Evolutionary conservation across 1,140 invertebrate genomes (phyloP), one percentile per base, ranked within the genome.

Genomic region (Temnothorax longispinosus): DNA sequence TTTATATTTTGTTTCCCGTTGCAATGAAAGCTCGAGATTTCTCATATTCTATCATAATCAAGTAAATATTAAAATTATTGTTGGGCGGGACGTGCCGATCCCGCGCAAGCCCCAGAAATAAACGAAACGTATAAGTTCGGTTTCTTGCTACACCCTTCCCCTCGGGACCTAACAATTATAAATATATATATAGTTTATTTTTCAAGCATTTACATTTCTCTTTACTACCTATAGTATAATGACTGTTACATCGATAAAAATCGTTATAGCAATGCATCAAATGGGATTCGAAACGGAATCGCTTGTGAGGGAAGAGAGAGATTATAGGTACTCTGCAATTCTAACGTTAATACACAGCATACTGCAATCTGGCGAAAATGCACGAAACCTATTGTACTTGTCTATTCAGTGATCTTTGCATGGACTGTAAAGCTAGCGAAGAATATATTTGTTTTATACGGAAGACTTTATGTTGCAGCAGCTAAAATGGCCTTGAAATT

Each of bases 291-390:
- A 27, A 27, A 27, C 27, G 27, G 27, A 27, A 27, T 10, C 50
- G 11, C 15, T 27, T 21, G 21, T 27, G 41, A 76, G 15, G 8
- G 32, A 56, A 41, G 15, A 41, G 15, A 52, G 38, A 15, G 38
- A 21, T 62, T 44, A 41, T 27, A 27, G 27, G 27, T 32, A 15
- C 15, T 44, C 8, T 27, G 21, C 47, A 60, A 62, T 77, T 77
- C n/a, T 77, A 58, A 62, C 15, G 21, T 6, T 44, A 27, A 60
- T 62, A 47, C 13, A 56, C 3, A 27, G 21, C 74, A 41, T 27
- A 52, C 15, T 60, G 54, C 41, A 77, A 77, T 77, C 74, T 76
- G 32, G 8, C 38, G 38, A 38, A 77, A 77, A 32, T 77, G 35
- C 38, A 60, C 38, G 2, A 38, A 56, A 44, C 27, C 41, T 62